Evolutionary conservation across 2,797 vertebrate species (phyloP), one percentile per base, ranked within the genome.

Genomic region (Borostomias antarcticus): DNA sequence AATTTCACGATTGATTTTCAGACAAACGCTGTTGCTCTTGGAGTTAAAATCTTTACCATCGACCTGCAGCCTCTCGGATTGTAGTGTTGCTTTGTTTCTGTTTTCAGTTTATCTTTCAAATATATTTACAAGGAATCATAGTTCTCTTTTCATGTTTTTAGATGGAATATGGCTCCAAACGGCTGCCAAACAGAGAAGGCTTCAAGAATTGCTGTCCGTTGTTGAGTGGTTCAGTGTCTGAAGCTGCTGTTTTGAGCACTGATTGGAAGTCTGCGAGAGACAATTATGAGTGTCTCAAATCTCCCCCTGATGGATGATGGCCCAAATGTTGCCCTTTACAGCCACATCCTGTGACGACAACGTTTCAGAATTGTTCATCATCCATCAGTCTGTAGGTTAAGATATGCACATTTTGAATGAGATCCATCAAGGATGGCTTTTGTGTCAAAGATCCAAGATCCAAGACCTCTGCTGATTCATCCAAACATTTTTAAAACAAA

Each of bases 301-400:
- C 70, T 66, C 26, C 47, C 13, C 23, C n/a, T 45, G 65, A 76
- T 77, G 74, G 71, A 76, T 72, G 73, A 78, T 72, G 13, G 56
- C 70, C 77, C 73, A 76, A 76, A 71, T 60, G 68, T 61, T 79
- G 82, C 75, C 79, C 77, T 79, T 82, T 80, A 66, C 40, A 83
- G 77, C 68, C 70, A 69, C 68, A 69, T 72, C 65, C 69, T 66
- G 50, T 74, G 78, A 83, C 85, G 85, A 86, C 88, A 85, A 77
- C 75, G 69, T 66, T 40, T 75, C 77, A 77, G 74, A 84, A 82
- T 67, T 53, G 25, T 66, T 77, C 64, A 57, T 69, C 71, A 88
- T 88, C 84, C 78, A 85, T 89, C 87, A 88, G 58, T 43, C 6
- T 51, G 62, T 29, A 86, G 80, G 81, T 80, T 73, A 82, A 77